These are phyloP conservation scores for Coenobita brevimanus DNA, from an alignment of 1,140 invertebrate genomes.

Conservation along the genomic window DNA sequence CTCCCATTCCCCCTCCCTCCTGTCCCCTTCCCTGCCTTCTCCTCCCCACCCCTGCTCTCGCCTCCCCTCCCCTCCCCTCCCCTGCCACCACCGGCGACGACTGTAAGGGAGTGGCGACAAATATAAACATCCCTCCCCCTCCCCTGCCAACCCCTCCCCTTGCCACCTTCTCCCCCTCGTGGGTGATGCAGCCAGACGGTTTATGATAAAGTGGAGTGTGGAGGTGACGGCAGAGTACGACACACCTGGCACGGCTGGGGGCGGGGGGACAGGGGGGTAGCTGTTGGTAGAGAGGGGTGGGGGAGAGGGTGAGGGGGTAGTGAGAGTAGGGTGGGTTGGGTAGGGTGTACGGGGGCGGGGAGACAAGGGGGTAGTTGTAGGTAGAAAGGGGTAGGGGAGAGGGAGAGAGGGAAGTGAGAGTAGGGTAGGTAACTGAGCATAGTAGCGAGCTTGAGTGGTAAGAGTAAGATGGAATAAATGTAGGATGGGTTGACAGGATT, in stretches of 20 bases:
- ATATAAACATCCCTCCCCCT: too few relatives aligned
- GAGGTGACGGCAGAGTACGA: not conserved
- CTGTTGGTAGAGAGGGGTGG: not conserved
- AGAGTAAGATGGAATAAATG: too few relatives aligned
- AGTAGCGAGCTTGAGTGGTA: too few relatives aligned
- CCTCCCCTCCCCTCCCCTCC: not conserved
- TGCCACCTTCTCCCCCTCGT: too few relatives aligned
- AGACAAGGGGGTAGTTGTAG: not conserved
- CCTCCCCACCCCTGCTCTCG: too few relatives aligned
- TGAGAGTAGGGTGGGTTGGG: not conserved
- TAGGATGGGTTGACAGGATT: too few relatives aligned
- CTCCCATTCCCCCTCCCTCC: not conserved
- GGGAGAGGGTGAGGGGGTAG: not conserved
- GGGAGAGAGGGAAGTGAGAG: not conserved
- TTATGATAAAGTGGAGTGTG: not conserved
- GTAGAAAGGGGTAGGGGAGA: not conserved
- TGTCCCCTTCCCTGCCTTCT: not conserved
- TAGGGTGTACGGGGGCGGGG: not conserved
- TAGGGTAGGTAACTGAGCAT: not conserved
- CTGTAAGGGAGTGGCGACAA: too few relatives aligned
- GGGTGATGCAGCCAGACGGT: too few relatives aligned
- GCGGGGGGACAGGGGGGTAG: not conserved
- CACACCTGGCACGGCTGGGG: not conserved
- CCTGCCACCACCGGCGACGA: not conserved
- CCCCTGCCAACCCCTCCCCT: too few relatives aligned